These are phyloP conservation scores for Micoletzkya japonica DNA, from an alignment of 2,888 invertebrate genomes.

Conservation along the genomic window DNA sequence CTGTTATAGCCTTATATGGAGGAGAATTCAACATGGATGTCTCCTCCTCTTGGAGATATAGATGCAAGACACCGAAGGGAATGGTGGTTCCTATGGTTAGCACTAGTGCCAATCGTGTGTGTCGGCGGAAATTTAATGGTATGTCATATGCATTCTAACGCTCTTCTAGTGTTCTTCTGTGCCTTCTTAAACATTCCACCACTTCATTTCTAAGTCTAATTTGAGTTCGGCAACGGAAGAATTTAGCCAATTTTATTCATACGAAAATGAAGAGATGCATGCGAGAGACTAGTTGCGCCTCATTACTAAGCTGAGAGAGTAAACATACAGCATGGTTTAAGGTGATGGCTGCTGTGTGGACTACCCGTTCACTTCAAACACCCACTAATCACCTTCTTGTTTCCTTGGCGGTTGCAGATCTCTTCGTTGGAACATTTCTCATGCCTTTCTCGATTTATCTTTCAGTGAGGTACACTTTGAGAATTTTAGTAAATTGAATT, in stretches of 20 bases:
- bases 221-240: not conserved
- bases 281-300: too few relatives aligned
- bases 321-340: too few relatives aligned
- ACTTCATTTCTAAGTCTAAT: too few relatives aligned
- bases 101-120: constrained; percentile 39
- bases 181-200: too few relatives aligned
- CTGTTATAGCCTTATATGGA: constrained; percentile 5
- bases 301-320: too few relatives aligned
- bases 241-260: not conserved
- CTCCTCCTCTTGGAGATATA: not conserved
- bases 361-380: constrained; percentile 58
- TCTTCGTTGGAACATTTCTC: constrained; percentile 59
- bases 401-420: constrained; percentile 60
- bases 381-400: constrained; percentile 59
- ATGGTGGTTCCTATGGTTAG: constrained; percentile 34
- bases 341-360: constrained; percentile 60
- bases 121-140: constrained; percentile 36
- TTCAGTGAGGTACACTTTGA: constrained; percentile 43
- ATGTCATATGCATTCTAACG: not conserved
- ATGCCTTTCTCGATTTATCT: constrained; percentile 63
- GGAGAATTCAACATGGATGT: constrained; percentile 1
- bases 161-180: too few relatives aligned
- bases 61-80: not conserved
- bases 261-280: not conserved
- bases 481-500: not conserved